Conservation (phyloP, 1,140 invertebrate species). For the Gonatopus flavifemur region DNA sequence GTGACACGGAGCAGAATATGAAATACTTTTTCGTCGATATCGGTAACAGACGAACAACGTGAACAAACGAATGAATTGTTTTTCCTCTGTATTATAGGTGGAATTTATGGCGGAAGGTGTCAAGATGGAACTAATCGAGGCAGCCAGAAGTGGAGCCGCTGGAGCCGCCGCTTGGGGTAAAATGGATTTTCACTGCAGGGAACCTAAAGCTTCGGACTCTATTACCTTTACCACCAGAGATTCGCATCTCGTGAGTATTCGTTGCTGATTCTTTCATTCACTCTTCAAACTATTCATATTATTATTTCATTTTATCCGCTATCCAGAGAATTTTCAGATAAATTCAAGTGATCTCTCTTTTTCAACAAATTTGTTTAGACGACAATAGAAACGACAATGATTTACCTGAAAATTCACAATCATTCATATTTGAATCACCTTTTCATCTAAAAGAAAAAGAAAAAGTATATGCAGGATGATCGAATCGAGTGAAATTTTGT, state of each 20-base stretch:
- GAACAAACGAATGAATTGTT: slow-evolving; percentile 8
- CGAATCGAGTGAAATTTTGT: too few relatives aligned
- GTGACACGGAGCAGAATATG: neutral
- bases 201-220: slow-evolving; percentile 82
- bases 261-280: neutral
- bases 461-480: too few relatives aligned
- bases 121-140: slow-evolving; percentile 83
- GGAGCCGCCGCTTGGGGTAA: slow-evolving; percentile 86
- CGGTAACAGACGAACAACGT: neutral
- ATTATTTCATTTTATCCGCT: too few relatives aligned
- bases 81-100: slow-evolving; percentile 64
- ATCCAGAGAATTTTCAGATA: too few relatives aligned
- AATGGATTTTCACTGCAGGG: slow-evolving; percentile 86
- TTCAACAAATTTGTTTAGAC: too few relatives aligned
- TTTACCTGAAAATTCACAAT: too few relatives aligned
- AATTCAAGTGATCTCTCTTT: too few relatives aligned
- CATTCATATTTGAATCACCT: too few relatives aligned
- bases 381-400: too few relatives aligned
- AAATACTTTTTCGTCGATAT: neutral
- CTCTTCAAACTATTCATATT: neutral
- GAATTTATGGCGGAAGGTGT: slow-evolving; percentile 89
- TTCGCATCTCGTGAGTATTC: slow-evolving; percentile 78
- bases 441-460: too few relatives aligned
- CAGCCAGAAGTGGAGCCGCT: slow-evolving; percentile 81
- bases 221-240: slow-evolving; percentile 89